Evolutionary conservation across 1,140 invertebrate species (phyloP).

Genomic region (Oppia nitens): DNA sequence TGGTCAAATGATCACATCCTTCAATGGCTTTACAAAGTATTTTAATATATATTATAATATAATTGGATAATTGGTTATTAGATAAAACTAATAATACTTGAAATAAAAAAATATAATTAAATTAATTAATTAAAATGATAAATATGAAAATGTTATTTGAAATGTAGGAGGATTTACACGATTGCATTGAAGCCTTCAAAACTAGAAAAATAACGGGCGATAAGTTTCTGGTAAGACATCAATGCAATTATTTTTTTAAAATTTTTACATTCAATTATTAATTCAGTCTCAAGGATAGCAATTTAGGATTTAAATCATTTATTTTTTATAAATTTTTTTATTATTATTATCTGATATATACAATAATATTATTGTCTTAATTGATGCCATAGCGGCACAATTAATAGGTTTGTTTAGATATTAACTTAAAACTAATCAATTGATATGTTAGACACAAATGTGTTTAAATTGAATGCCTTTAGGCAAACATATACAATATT

Average conservation of each 20-base stretch:
- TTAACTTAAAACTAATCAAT: background rate
- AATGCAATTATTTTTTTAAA: too few relatives aligned
- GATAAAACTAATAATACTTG: background rate
- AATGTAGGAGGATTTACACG: conserved; percentile 15
- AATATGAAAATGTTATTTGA: background rate
- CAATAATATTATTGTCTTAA: too few relatives aligned
- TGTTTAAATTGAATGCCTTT: too few relatives aligned
- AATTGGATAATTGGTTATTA: too few relatives aligned
- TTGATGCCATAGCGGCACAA: background rate
- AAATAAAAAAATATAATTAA: background rate
- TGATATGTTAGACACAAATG: background rate
- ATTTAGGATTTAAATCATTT: background rate
- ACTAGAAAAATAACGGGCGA: conserved; percentile 13
- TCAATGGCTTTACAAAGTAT: background rate
- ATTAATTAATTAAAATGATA: too few relatives aligned
- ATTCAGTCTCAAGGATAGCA: background rate
- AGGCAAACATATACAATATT: background rate
- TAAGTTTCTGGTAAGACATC: conserved; percentile 11
- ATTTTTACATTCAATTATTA: background rate
- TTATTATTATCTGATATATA: too few relatives aligned
- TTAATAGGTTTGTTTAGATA: background rate
- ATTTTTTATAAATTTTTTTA: too few relatives aligned
- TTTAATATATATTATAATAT: background rate
- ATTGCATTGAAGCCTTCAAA: conserved; percentile 17
- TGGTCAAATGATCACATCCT: background rate